Evolutionary conservation across 2,888 invertebrate species (phyloP), one percentile per base, ranked within the genome.

Genomic region (Ectemnius lituratus): DNA sequence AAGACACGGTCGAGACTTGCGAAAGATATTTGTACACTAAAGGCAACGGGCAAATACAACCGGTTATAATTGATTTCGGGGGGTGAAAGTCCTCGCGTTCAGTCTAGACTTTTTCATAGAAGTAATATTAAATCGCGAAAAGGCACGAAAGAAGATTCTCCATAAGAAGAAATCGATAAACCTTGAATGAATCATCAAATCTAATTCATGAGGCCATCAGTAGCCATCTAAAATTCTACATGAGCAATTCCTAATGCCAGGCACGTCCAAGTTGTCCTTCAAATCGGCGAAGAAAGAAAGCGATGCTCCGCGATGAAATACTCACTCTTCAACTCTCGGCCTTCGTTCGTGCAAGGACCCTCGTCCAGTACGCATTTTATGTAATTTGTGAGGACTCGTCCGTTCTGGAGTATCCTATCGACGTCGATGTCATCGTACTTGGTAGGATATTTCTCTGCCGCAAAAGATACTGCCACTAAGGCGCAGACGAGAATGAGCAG

Each of bases 351-450:
- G 85, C 94, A 94, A 2, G 92, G 91, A 11, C 93, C 94, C 80
- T 93, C 92, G 5, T 93, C 94, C 90, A 94, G 90, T 86, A 94
- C 87, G 83, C 94, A 94, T 81, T 92, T 93, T 80, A 94, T 92
- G 86, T 94, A 94, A 87, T 92, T 93, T n/a, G 91, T 91, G 8
- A 94, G 90, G 20, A 94, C 91, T 28, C 94, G 90, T 49, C 91
- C 91, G 84, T 94, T 94, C 65, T 88, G 87, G 58, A 94, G 88
- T 78, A 94, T 93, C 71, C 90, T 91, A 72, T 94, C 94, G 16
- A 94, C 91, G 84, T 94, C 92, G 61, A 94, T 88, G 79, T 92
- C 92, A 85, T 93, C 93, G 84, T 92, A 94, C 86, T 92, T 92
- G 69, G 84, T 91, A 8, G 92, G 89, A 86, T 93, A 95, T n/a